A percentile compares a stretch with the other conserved stretches of the same genome.
phyloP scores from a whole-genome alignment of 2,113 vertebrate species.

The Tragelaphus strepsiceros region DNA sequence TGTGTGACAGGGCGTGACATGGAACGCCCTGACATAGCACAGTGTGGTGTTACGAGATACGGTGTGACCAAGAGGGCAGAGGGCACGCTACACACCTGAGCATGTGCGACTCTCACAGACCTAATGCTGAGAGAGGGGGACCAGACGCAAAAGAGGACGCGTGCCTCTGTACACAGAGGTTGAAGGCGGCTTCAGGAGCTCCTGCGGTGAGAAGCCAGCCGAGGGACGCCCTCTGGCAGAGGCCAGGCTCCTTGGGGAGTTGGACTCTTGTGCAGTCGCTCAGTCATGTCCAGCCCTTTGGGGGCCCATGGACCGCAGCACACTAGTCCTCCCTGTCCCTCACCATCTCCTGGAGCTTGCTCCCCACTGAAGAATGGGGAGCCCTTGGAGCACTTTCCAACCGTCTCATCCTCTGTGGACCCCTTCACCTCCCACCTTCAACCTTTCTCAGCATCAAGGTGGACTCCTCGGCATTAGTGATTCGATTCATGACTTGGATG shows the following conservation, averaged over 20 bases:
- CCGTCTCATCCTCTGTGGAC: not conserved
- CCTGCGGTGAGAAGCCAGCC: not conserved
- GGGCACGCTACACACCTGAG: fast-evolving
- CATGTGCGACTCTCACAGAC: too few relatives aligned
- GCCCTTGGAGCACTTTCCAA: too few relatives aligned
- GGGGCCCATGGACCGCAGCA: not conserved
- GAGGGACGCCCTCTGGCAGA: fast-evolving
- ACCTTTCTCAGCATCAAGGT: not conserved
- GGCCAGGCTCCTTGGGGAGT: fast-evolving
- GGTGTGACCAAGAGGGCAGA: too few relatives aligned
- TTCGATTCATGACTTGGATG: not conserved
- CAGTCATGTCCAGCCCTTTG: not conserved
- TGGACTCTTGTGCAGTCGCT: not conserved
- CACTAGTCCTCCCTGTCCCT: not conserved
- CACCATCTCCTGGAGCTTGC: fast-evolving
- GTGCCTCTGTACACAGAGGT: not conserved
- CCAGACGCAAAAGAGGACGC: fast-evolving
- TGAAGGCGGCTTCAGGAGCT: fast-evolving
- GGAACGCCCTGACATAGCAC: not conserved
- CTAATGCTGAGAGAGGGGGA: not conserved
- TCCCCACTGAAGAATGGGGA: not conserved
- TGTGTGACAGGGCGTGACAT: not conserved
- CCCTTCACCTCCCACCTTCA: not conserved
- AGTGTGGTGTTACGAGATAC: fast-evolving
- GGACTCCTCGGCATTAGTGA: not conserved